Evolutionary conservation across 2,888 invertebrate genomes (phyloP).

Genomic region (Miltochrista miniata): DNA sequence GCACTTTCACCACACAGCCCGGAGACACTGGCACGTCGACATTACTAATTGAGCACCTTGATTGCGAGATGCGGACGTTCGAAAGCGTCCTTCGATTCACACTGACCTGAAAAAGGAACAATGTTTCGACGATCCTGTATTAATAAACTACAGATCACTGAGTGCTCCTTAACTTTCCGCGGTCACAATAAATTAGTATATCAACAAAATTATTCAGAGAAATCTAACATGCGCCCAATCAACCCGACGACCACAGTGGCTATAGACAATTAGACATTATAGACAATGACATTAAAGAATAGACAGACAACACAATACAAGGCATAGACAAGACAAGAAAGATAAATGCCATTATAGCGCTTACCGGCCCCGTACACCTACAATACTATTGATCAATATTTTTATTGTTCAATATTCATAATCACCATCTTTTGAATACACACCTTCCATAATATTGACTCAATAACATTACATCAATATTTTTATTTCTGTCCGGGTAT

Average conservation of each 20-base stretch:
- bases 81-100: slow-evolving; percentile 41
- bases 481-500: too few species aligned
- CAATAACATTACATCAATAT: too few species aligned
- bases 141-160: neutral
- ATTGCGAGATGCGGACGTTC: slow-evolving; percentile 54
- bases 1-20: slow-evolving; percentile 70
- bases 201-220: slow-evolving; percentile 45
- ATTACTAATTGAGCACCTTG: slow-evolving; percentile 59
- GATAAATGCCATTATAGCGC: too few species aligned
- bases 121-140: slow-evolving; percentile 5
- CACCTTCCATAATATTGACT: too few species aligned
- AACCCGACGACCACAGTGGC: slow-evolving; percentile 39
- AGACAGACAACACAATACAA: too few species aligned
- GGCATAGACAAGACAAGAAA: too few species aligned
- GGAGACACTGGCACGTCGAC: slow-evolving; percentile 68
- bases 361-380: too few species aligned
- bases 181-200: slow-evolving; percentile 34
- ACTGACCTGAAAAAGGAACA: slow-evolving; percentile 9
- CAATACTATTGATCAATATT: too few species aligned
- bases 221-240: slow-evolving; percentile 63
- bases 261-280: slow-evolving; percentile 54
- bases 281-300: too few species aligned
- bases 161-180: slow-evolving; percentile 5
- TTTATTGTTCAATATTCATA: too few species aligned
- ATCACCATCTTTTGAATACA: too few species aligned